These are phyloP conservation scores for Myrmecophaga tridactyla DNA, from an alignment of 2,113 vertebrate genomes.

Conservation along the genomic window DNA sequence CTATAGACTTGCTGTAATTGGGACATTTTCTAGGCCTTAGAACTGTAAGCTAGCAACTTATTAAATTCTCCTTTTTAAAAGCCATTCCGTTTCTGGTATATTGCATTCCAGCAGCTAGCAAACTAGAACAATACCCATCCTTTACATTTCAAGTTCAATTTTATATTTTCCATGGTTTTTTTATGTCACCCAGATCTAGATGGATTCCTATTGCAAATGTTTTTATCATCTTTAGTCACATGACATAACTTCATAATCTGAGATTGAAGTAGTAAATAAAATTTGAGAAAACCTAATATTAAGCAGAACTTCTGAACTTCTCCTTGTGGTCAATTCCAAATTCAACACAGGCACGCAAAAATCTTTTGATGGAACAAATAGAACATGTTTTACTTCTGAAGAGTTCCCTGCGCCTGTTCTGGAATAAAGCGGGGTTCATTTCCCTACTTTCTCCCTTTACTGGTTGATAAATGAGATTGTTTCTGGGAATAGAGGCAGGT, in stretches of 20 bases:
- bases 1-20: no score
- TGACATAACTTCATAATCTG: not conserved
- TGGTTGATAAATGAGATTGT: not conserved
- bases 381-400: not conserved
- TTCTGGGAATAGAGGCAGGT: not conserved
- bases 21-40: no score
- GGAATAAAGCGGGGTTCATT: not conserved
- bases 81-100: no score
- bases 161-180: not conserved
- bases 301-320: not conserved
- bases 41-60: no score
- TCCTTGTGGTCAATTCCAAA: not conserved
- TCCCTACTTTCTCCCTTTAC: not conserved
- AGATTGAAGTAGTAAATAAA: not conserved
- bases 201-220: not conserved
- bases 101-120: no score
- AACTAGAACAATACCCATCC: no score
- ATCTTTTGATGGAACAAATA: not conserved
- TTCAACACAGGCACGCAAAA: not conserved
- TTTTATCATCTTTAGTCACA: not conserved
- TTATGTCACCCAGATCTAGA: not conserved
- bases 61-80: no score
- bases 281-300: not conserved
- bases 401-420: not conserved
- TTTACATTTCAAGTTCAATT: not conserved